Base-by-base conservation (phyloP, 2,113 vertebrate genomes). In the Lepidothrix coronata region DNA sequence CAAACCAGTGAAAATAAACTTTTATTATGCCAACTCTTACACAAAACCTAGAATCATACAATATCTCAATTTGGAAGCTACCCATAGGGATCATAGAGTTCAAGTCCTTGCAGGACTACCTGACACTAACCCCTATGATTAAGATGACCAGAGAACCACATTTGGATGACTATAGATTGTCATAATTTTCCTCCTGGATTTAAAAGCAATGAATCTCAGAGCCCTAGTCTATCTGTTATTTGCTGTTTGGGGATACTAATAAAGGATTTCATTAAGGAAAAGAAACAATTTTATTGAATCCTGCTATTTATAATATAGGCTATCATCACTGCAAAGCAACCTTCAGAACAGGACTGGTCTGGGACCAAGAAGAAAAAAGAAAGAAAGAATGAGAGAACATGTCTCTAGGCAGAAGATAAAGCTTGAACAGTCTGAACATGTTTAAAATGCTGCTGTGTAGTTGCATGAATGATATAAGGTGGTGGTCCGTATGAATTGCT, bases 391-490 rank as follows among this genome's bases (percentile, higher is more conserved):
- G 31, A 19, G 5, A 33, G 19, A 55, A 44, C 19, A 22, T 21
- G 7, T 91, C 28, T 85, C 44, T 25, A 91, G 57, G 82, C 62
- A 85, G 52, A 94, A 85, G 58, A 88, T 58, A 78, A 49, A 19
- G 21, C 71, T 77, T 95, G 52, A 84, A 71, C 33, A 90, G 41
- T 19, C 58, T 92, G 59, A 86, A 85, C 54, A n/a, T 63, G 65
- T 80, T 93, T 92, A 74, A 77, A 95, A 77, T 89, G 76, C 65
- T 96, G 83, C 89, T 84, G 55, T 91, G 85, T 88, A 78, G 51
- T 77, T 88, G 63, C 85, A 96, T 93, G 91, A 96, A 94, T 86
- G 76, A 87, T 97, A 55, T 95, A 89, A 86, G 82, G 78, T 93
- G 80, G 70, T 84, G 82, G 84, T 88, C 91, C 1, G 77, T 85